These are phyloP conservation scores for Erebia palarica DNA, from an alignment of 2,888 invertebrate species.

Conservation along the genomic window DNA sequence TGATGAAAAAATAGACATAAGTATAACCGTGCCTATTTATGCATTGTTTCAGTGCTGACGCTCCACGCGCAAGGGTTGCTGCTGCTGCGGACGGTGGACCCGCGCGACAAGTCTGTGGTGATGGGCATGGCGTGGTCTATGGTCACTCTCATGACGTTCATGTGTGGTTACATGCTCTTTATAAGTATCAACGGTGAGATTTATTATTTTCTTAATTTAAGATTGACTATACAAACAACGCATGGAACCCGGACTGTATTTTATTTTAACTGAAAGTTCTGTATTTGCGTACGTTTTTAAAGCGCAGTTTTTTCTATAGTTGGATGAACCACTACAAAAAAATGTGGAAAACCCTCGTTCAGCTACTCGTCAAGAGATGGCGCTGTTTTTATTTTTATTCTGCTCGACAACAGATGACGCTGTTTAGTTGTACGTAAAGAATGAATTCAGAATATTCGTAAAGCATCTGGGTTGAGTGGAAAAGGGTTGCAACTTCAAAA, in stretches of 20 bases:
- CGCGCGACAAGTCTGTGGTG: constrained; percentile 44
- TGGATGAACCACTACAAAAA: neutral
- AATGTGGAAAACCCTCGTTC: neutral
- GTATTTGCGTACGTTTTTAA: neutral
- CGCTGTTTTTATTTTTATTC: neutral
- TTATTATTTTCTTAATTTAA: too few species aligned
- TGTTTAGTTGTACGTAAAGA: neutral
- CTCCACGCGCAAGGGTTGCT: constrained; percentile 44
- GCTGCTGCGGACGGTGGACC: constrained; percentile 43
- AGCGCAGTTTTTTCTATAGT: neutral
- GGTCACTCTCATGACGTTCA: constrained; percentile 42
- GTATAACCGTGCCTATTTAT: too few species aligned
- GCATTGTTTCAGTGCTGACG: constrained; percentile 42
- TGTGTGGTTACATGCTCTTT: constrained; percentile 35
- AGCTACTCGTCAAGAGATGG: neutral
- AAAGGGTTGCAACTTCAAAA: neutral
- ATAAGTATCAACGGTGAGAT: constrained; percentile 27
- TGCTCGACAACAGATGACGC: neutral
- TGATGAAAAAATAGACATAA: too few species aligned
- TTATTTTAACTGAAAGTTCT: too few species aligned
- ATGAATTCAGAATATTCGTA: neutral
- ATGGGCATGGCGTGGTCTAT: constrained; percentile 44
- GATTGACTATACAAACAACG: too few species aligned
- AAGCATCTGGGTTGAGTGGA: neutral
- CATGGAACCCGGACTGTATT: too few species aligned